These are phyloP conservation scores for Parasteatoda tepidariorum DNA, from an alignment of 1,140 invertebrate species.

Conservation along the genomic window DNA sequence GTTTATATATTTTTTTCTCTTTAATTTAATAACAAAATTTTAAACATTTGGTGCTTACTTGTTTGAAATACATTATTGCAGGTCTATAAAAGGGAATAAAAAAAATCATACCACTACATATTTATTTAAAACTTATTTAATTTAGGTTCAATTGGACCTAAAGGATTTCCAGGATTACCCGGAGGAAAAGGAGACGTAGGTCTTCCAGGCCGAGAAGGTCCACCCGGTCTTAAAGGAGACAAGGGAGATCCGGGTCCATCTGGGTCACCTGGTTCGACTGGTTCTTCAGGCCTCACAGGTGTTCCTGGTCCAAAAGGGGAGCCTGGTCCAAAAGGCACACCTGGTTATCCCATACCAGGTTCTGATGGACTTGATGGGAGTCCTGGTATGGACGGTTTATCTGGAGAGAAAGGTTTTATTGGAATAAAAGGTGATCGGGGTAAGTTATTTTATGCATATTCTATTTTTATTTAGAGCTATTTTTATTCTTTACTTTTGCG, in stretches of 20 bases:
- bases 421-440: conserved; percentile 41
- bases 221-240: conserved; percentile 36
- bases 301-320: conserved; percentile 69
- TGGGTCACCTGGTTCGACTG: conserved; percentile 78
- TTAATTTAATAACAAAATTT: too few relatives aligned
- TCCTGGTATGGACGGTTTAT: conserved; percentile 67
- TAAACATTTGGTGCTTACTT: too few relatives aligned
- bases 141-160: conserved; percentile 45
- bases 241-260: conserved; percentile 67
- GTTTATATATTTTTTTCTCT: too few relatives aligned
- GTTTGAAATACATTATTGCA: too few relatives aligned
- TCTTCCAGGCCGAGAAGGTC: conserved; percentile 50
- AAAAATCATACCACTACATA: too few relatives aligned
- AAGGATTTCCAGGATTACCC: conserved; percentile 68
- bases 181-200: conserved; percentile 72
- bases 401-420: conserved; percentile 43
- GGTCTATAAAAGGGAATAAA: too few relatives aligned
- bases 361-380: conserved; percentile 78
- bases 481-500: too few relatives aligned
- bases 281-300: conserved; percentile 81
- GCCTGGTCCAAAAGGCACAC: conserved; percentile 72
- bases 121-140: too few relatives aligned
- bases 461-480: too few relatives aligned
- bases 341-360: conserved; percentile 75
- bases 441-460: neutral